A percentile compares a stretch with the other conserved stretches of the same genome.
Conservation (phyloP, 1,140 invertebrate species). For the Centruroides sculpturatus region DNA sequence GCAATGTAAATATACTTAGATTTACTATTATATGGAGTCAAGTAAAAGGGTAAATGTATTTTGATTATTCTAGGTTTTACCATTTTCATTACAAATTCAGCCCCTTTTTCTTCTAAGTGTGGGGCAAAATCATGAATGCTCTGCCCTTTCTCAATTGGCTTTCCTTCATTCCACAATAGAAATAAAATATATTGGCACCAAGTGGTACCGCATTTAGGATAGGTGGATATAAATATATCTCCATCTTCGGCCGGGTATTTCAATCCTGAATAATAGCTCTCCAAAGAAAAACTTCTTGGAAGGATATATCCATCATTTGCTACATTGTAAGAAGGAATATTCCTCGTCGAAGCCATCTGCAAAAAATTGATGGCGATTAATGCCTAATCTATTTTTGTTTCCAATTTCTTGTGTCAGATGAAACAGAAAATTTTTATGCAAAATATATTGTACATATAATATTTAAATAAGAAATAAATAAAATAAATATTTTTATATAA, state of each 20-base stretch:
- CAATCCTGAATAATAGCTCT: no score
- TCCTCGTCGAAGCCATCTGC: no score
- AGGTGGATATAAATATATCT: constrained; percentile 8
- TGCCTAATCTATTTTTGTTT: no score
- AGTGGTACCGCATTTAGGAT: constrained; percentile 10
- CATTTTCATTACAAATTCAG: not conserved
- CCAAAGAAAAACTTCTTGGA: no score
- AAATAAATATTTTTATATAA: no score
- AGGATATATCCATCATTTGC: no score
- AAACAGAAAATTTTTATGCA: no score
- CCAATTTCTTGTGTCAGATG: no score
- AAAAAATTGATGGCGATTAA: no score
- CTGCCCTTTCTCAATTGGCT: not conserved
- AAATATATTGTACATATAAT: no score
- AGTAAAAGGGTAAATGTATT: constrained; percentile 55
- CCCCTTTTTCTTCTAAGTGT: not conserved
- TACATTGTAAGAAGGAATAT: no score
- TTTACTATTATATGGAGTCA: constrained; percentile 37
- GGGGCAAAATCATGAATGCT: not conserved
- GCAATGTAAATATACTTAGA: constrained; percentile 44
- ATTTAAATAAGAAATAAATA: no score
- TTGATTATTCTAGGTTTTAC: constrained; percentile 28
- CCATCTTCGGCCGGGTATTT: not conserved
- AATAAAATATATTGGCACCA: constrained; percentile 5
- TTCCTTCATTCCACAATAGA: not conserved